phyloP scores from a whole-genome alignment of 23 tunicate species.

The Phallusia fumigata region DNA sequence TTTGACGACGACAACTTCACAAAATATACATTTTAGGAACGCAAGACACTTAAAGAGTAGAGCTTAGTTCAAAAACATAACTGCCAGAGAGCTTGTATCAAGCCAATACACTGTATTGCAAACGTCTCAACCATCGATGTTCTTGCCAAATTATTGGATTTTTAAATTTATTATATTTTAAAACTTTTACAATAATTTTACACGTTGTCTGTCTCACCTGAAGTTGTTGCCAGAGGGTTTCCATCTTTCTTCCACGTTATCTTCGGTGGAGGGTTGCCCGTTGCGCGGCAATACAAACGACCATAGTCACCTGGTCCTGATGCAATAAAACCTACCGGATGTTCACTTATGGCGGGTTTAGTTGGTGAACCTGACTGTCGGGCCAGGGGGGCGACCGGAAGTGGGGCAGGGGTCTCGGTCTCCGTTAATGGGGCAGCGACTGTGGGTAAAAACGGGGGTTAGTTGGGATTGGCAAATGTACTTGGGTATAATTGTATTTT shows the following conservation, averaged over 20 bases:
- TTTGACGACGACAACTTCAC: too few species aligned
- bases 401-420: neutral
- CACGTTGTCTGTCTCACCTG: slow-evolving; percentile 2
- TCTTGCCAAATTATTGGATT: too few species aligned
- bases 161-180: too few species aligned
- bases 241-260: slow-evolving; percentile 57
- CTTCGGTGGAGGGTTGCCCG: slow-evolving; percentile 33
- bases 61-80: too few species aligned
- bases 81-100: too few species aligned
- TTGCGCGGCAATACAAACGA: slow-evolving; percentile 46
- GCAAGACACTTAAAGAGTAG: too few species aligned
- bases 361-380: neutral
- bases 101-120: too few species aligned
- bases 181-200: neutral
- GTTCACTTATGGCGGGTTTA: slow-evolving; percentile 29
- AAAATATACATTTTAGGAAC: too few species aligned
- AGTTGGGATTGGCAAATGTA: too few species aligned
- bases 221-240: slow-evolving; percentile 10
- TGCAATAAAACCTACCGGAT: slow-evolving; percentile 22
- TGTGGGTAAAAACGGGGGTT: neutral
- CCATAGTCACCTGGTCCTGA: neutral
- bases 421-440: neutral
- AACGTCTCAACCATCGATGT: too few species aligned
- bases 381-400: slow-evolving; percentile 15
- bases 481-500: too few species aligned